Conservation (phyloP, 1,140 invertebrate genomes). For the Acyrthosiphon pisum region DNA sequence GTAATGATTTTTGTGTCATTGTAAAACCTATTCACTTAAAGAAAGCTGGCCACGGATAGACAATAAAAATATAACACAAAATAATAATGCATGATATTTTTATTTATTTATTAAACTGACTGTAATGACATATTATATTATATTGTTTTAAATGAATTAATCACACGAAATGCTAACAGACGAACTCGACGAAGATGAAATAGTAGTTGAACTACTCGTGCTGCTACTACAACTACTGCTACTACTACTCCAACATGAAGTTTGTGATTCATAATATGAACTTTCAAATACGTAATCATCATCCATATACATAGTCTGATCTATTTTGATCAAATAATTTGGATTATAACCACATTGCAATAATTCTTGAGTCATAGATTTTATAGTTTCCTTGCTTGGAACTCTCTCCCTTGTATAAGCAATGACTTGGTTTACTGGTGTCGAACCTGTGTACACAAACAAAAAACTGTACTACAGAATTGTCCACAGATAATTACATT, state of each 20-base stretch:
- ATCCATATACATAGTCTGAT: background rate
- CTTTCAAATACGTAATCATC: background rate
- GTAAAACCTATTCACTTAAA: too few relatives aligned
- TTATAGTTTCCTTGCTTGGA: background rate
- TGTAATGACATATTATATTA: background rate
- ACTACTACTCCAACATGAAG: background rate
- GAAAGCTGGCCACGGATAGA: background rate
- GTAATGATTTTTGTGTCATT: too few relatives aligned
- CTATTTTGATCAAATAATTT: background rate
- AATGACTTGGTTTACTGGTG: background rate
- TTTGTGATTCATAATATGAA: background rate
- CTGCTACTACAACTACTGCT: too few relatives aligned
- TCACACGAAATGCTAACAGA: background rate
- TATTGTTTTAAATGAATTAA: background rate
- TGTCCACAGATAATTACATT: background rate
- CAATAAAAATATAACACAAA: background rate
- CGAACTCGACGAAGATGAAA: too few relatives aligned
- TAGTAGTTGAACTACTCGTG: background rate
- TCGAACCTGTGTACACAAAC: background rate
- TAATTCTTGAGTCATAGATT: background rate
- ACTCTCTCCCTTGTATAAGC: background rate
- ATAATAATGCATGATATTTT: background rate
- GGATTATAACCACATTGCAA: background rate
- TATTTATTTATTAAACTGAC: background rate
- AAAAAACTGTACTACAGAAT: background rate